These are phyloP conservation scores for Heterodera schachtii DNA, from an alignment of 1,140 invertebrate genomes.

Conservation along the genomic window DNA sequence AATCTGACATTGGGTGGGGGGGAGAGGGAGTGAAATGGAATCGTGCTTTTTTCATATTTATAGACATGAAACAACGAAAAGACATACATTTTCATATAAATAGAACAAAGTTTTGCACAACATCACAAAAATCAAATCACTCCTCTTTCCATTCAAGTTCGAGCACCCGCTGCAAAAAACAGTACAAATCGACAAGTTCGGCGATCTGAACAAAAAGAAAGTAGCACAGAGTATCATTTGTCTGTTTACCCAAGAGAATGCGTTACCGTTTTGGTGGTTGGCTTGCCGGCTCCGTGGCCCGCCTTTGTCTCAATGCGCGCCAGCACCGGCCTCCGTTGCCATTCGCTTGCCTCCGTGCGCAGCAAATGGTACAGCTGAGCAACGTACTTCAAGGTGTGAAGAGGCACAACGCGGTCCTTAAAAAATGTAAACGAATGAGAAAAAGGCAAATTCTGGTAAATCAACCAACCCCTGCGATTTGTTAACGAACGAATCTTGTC, in stretches of 20 bases:
- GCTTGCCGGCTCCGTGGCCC: slow-evolving; percentile 93
- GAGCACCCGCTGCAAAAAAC: slow-evolving; percentile 52
- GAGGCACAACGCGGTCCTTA: slow-evolving; percentile 83
- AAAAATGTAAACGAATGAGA: not conserved
- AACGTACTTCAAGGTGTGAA: slow-evolving; percentile 92
- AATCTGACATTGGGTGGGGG: too few species aligned
- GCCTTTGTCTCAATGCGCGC: slow-evolving; percentile 89
- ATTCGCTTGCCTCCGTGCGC: slow-evolving; percentile 71
- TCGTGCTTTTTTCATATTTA: too few species aligned
- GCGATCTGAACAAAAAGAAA: slow-evolving; percentile 42
- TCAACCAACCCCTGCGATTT: too few species aligned
- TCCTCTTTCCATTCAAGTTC: slow-evolving; percentile 37
- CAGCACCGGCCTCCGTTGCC: slow-evolving; percentile 83
- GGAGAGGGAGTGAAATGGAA: too few species aligned
- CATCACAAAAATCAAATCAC: not conserved
- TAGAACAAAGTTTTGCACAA: too few species aligned
- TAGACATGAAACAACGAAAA: too few species aligned
- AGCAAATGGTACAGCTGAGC: slow-evolving; percentile 83
- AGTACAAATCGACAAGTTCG: slow-evolving; percentile 58
- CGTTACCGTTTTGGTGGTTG: slow-evolving; percentile 78
- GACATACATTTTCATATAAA: too few species aligned
- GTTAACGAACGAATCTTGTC: too few species aligned
- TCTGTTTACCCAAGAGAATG: slow-evolving; percentile 16
- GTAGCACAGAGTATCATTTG: not conserved
- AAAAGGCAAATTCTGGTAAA: too few species aligned